Conservation (phyloP, 1,140 invertebrate genomes). For the Trialeurodes vaporariorum region DNA sequence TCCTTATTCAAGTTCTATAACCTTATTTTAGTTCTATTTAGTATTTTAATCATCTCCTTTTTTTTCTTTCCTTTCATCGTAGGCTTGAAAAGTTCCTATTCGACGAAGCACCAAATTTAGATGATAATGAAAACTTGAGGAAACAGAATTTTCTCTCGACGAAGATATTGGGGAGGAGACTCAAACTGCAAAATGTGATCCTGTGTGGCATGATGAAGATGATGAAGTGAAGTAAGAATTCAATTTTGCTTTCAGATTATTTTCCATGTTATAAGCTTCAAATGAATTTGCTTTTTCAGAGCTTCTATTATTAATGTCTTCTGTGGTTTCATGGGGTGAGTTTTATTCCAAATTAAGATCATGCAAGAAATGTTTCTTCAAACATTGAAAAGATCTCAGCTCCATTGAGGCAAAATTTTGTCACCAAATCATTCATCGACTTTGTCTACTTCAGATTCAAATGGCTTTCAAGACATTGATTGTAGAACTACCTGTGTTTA, state of each 20-base stretch:
- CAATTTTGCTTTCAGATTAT: not conserved
- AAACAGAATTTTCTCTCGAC: not conserved
- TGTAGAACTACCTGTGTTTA: too few relatives aligned
- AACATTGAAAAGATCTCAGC: not conserved
- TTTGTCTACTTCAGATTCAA: too few relatives aligned
- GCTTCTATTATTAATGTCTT: not conserved
- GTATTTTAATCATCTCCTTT: too few relatives aligned
- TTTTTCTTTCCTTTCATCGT: not conserved
- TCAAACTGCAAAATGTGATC: not conserved
- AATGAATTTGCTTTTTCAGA: not conserved
- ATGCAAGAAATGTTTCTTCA: not conserved
- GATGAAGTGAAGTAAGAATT: not conserved
- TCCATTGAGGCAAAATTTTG: too few relatives aligned
- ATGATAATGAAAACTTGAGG: not conserved
- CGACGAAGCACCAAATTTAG: not conserved
- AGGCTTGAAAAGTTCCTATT: not conserved
- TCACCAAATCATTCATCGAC: too few relatives aligned
- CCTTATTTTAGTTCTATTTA: too few relatives aligned
- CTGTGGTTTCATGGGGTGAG: not conserved
- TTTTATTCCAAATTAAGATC: not conserved
- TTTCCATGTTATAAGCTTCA: not conserved
- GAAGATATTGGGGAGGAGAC: not conserved
- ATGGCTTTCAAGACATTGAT: too few relatives aligned
- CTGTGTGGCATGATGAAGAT: not conserved
- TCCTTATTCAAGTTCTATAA: not conserved